Evolutionary conservation across 2,888 invertebrate species (phyloP), one percentile per base, ranked within the genome.

Genomic region (Tuberolachnus salignus): DNA sequence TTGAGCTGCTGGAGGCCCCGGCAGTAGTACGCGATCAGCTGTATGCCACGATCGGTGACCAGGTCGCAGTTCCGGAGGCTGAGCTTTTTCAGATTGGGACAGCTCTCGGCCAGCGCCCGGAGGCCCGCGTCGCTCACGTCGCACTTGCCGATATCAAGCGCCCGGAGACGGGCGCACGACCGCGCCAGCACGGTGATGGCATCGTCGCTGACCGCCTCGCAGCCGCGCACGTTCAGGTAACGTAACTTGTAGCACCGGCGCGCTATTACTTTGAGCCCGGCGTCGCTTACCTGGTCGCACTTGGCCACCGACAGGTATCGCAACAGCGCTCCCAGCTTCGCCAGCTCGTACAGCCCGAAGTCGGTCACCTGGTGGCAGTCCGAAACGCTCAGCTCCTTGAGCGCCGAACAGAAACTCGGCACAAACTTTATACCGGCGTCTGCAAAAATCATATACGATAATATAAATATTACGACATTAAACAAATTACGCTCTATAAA

Each of bases 291-390:
- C 85, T 93, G 92, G 82, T 94, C 94, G 87, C 97, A 97, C 86
- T 97, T 97, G 23, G 96, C 96, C 42, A 96, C 94, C 42, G 95
- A 96, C 16, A 97, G 89, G 86, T 97, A 97, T 21, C 96, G 90
- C 82, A 97, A 86, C n/a, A 93, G 94, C 0, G 94, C 92, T 1
- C 95, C 95, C 34, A 97, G 87, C 84, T 94, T 88, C 13, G 95
- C 94, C 81, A 97, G 86, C 86, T 96, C 95, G 84, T 95, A 93
- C 49, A 96, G 88, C 0, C 95, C 95, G 84, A 94, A 95, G 86
- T 97, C 96, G 0, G 96, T 94, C 81, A 96, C 91, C 82, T 92
- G 92, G 21, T 91, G 88, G 85, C 97, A 97, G 87, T 97, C 97
- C 53, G 95, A 95, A 53, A 97, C 92, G 83, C 94, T 94, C 55